These are phyloP conservation scores for Gymnocheta viridis DNA, from an alignment of 2,888 invertebrate species.

Conservation along the genomic window DNA sequence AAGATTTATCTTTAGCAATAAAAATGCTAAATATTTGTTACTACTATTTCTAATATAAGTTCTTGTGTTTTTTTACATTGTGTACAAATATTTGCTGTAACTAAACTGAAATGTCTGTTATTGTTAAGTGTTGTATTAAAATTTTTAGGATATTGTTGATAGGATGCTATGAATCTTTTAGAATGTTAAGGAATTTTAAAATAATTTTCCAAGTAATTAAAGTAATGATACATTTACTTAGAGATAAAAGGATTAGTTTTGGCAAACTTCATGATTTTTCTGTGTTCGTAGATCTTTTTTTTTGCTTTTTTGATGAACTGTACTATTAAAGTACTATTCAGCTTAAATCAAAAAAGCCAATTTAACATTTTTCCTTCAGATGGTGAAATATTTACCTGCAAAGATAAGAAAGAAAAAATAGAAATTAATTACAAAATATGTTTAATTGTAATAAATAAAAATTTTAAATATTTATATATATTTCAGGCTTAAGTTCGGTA, in stretches of 20 bases:
- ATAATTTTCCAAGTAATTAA: not conserved
- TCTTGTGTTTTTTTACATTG: not conserved
- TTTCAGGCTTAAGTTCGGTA: no score
- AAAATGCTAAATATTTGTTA: conserved; percentile 32
- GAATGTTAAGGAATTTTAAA: not conserved
- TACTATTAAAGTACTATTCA: no score
- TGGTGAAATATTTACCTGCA: no score
- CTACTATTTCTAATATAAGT: not conserved
- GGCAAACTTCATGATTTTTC: no score
- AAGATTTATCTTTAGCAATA: conserved; percentile 23
- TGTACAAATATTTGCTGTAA: conserved; percentile 31
- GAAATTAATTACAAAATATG: no score
- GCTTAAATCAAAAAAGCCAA: no score
- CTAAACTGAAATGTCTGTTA: conserved; percentile 14
- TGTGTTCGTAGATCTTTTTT: no score
- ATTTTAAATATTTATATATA: no score
- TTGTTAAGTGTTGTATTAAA: conserved; percentile 7
- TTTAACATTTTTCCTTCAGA: no score
- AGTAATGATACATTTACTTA: not conserved
- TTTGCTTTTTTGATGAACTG: no score
- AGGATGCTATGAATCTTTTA: not conserved
- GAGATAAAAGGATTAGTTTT: not conserved
- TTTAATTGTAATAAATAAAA: no score
- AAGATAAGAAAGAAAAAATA: no score
- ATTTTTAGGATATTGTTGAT: conserved; percentile 11